These are phyloP conservation scores for Pinna nobilis DNA, from an alignment of 1,140 invertebrate genomes.

Conservation along the genomic window DNA sequence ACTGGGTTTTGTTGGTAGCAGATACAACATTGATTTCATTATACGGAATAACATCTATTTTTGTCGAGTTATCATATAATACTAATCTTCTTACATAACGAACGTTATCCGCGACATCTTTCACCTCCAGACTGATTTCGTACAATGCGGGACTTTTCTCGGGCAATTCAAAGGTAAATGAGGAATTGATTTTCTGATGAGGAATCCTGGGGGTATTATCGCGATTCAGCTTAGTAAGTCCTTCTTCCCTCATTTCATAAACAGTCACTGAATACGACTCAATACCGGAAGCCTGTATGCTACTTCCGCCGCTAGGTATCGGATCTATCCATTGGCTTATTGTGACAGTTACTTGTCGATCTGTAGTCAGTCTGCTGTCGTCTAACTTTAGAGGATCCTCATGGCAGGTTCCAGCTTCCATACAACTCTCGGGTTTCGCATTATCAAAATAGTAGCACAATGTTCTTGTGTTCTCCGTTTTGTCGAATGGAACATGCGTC, in stretches of 20 bases:
- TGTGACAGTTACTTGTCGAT: neutral
- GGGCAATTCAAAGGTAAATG: conserved; percentile 1
- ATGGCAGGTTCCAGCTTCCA: neutral
- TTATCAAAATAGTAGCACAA: conserved; percentile 25
- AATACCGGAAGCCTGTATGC: conserved; percentile 18
- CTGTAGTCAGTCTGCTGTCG: neutral
- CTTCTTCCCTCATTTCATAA: neutral
- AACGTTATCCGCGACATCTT: conserved; percentile 47
- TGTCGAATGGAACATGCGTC: neutral
- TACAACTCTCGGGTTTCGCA: neutral
- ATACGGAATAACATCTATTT: too few relatives aligned
- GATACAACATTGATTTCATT: too few relatives aligned
- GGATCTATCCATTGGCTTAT: conserved; percentile 17
- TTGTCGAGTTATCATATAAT: conserved; percentile 49
- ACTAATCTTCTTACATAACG: conserved; percentile 41
- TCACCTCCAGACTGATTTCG: conserved; percentile 42
- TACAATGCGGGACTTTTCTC: conserved; percentile 24
- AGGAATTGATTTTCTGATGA: neutral
- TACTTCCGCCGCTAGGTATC: neutral
- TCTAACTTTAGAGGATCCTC: neutral
- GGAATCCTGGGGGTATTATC: too few relatives aligned
- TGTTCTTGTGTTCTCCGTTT: neutral
- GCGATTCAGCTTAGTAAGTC: neutral
- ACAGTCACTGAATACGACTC: conserved; percentile 8
- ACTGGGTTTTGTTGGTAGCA: too few relatives aligned